Evolutionary conservation across 2,113 vertebrate genomes (phyloP).

Genomic region (Ailuropoda melanoleuca): DNA sequence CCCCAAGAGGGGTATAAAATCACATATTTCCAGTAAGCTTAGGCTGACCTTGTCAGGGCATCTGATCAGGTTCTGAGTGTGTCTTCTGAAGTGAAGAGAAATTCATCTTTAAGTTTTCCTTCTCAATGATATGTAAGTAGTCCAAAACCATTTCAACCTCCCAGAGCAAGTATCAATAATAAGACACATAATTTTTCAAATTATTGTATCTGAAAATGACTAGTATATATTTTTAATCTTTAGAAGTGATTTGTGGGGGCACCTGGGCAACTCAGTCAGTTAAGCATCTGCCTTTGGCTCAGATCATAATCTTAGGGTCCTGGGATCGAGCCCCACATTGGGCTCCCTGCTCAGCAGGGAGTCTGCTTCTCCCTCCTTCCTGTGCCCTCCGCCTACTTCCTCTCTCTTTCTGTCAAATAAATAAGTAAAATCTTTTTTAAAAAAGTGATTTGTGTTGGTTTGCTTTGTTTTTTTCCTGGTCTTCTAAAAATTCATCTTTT

Average conservation of each 20-base stretch:
- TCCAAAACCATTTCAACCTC: neutral
- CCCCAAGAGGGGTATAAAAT: neutral
- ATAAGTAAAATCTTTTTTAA: no score
- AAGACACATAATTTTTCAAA: neutral
- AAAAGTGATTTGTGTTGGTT: neutral
- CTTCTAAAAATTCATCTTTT: neutral
- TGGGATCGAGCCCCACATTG: no score
- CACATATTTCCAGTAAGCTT: neutral
- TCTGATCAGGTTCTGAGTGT: neutral
- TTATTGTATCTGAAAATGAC: neutral
- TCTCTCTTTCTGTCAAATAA: no score
- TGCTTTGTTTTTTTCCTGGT: neutral
- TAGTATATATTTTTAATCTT: neutral
- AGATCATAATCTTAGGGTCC: no score
- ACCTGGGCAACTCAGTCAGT: no score
- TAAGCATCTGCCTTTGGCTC: no score
- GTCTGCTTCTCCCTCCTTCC: no score
- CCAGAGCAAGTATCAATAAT: neutral
- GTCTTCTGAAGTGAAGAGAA: neutral
- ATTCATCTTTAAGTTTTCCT: neutral
- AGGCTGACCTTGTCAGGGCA: neutral
- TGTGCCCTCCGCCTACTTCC: no score
- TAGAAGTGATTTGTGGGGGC: neutral
- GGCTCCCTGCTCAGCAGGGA: no score
- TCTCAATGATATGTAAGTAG: neutral